phyloP scores from a whole-genome alignment of 2,113 vertebrate genomes.

The Ophthalmolycus amberensis region DNA sequence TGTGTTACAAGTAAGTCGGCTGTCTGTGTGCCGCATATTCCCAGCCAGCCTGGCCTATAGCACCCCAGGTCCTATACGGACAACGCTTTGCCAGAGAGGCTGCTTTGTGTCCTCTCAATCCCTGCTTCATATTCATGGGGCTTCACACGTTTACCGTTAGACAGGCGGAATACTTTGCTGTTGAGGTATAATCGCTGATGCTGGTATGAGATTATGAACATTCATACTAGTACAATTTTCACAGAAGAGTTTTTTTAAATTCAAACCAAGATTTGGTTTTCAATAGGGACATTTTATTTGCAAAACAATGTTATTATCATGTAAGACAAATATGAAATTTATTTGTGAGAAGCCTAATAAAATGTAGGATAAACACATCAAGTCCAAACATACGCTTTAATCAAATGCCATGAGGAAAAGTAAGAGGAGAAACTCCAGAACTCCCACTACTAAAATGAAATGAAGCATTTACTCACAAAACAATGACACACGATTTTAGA shows the following conservation, averaged over 20 bases:
- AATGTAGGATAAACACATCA: background rate
- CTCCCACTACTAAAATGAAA: background rate
- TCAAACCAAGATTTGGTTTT: too few species aligned
- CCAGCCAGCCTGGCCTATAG: slow-evolving; percentile 7
- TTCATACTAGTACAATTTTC: background rate
- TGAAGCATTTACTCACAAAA: background rate
- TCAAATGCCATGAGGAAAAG: background rate
- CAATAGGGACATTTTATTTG: background rate
- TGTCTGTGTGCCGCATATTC: slow-evolving; percentile 21
- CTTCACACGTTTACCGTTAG: slow-evolving; percentile 16
- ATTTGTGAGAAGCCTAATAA: background rate
- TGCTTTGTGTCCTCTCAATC: background rate
- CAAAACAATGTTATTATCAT: background rate
- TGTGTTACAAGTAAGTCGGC: slow-evolving; percentile 54
- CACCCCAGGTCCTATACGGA: background rate
- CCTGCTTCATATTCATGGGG: slow-evolving; percentile 30
- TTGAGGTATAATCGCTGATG: background rate
- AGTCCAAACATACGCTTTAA: background rate
- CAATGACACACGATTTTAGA: background rate
- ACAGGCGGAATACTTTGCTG: slow-evolving; percentile 4
- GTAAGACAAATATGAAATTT: background rate
- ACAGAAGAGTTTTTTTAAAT: background rate
- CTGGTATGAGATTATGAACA: background rate
- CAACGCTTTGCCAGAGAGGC: background rate
- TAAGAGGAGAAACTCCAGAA: background rate